A percentile compares a stretch with the other conserved stretches of the same genome.
These are phyloP conservation scores for Acipenser oxyrinchus DNA, from an alignment of 2,797 vertebrate species.

Conservation along the genomic window DNA sequence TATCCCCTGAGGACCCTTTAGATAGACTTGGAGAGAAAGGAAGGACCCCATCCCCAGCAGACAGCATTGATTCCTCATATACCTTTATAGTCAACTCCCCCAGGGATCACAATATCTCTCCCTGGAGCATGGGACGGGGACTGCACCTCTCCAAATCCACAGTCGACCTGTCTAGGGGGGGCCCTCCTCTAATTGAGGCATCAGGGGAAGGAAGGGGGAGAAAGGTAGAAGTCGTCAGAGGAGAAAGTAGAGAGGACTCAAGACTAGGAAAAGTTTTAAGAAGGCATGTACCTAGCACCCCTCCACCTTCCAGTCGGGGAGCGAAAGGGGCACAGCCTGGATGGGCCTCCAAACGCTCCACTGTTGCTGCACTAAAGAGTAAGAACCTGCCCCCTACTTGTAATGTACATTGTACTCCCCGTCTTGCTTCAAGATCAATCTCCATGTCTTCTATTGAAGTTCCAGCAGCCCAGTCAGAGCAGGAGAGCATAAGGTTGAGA, in stretches of 20 bases:
- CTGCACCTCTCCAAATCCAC: constrained; percentile 52
- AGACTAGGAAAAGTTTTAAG: constrained; percentile 33
- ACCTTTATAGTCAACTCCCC: constrained; percentile 65
- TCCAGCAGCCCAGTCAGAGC: constrained; percentile 10
- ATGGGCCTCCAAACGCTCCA: constrained; percentile 16
- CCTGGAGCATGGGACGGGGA: constrained; percentile 26
- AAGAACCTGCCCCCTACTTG: too few species aligned
- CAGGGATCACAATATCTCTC: constrained; percentile 31
- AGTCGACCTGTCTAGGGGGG: constrained; percentile 48
- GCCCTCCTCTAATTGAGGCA: constrained; percentile 34
- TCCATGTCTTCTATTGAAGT: constrained; percentile 59
- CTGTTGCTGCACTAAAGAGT: background rate
- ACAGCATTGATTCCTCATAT: constrained; percentile 65
- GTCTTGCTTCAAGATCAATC: constrained; percentile 44
- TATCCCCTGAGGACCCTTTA: constrained; percentile 53
- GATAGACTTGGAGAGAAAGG: constrained; percentile 42
- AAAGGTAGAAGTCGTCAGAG: background rate
- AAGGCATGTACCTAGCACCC: constrained; percentile 27
- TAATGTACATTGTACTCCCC: constrained; percentile 10
- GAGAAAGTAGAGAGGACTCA: constrained; percentile 28
- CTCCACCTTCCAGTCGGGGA: constrained; percentile 22
- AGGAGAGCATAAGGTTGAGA: constrained; percentile 10
- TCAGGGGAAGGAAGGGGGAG: background rate
- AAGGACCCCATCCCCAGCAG: constrained; percentile 54
- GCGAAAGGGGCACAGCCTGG: constrained; percentile 17